These are phyloP conservation scores for Hippocampus mohnikei DNA, from an alignment of 2,113 vertebrate genomes.

Conservation along the genomic window DNA sequence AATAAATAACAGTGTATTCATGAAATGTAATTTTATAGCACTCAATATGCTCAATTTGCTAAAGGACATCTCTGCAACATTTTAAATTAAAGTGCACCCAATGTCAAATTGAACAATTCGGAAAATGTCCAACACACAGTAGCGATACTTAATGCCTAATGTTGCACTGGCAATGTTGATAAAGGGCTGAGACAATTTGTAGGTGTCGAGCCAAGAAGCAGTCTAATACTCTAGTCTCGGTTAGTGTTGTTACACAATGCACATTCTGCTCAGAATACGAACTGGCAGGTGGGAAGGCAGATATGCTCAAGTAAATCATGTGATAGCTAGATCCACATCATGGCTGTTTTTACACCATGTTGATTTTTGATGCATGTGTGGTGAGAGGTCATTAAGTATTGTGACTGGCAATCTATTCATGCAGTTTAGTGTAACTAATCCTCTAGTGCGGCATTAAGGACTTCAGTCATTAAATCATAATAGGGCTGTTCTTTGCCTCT, in stretches of 20 bases:
- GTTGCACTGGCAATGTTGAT: conserved; percentile 79
- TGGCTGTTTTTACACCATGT: conserved; percentile 56
- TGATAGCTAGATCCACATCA: conserved; percentile 62
- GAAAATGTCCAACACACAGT: background rate
- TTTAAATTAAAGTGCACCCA: background rate
- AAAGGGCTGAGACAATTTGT: conserved; percentile 78
- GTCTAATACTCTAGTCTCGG: conserved; percentile 77
- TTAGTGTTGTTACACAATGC: conserved; percentile 87
- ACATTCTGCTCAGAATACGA: conserved; percentile 52
- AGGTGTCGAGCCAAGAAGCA: conserved; percentile 79
- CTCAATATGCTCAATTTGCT: no score
- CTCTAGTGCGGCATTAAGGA: conserved; percentile 72
- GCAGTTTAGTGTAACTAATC: conserved; percentile 76
- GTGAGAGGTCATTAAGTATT: conserved; percentile 79
- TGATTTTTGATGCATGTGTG: conserved; percentile 66
- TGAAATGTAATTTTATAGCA: background rate
- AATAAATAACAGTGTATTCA: conserved; percentile 2
- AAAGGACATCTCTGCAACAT: background rate
- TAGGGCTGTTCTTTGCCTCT: conserved; percentile 60
- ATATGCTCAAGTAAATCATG: conserved; percentile 27
- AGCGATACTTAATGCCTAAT: conserved; percentile 53
- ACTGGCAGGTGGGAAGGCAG: conserved; percentile 43
- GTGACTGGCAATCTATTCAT: conserved; percentile 79
- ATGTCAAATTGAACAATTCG: background rate
- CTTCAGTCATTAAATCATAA: conserved; percentile 92